A percentile compares a stretch with the other conserved stretches of the same genome.
Conservation (phyloP, 2,113 vertebrate species). For the Catharus fuscescens region DNA sequence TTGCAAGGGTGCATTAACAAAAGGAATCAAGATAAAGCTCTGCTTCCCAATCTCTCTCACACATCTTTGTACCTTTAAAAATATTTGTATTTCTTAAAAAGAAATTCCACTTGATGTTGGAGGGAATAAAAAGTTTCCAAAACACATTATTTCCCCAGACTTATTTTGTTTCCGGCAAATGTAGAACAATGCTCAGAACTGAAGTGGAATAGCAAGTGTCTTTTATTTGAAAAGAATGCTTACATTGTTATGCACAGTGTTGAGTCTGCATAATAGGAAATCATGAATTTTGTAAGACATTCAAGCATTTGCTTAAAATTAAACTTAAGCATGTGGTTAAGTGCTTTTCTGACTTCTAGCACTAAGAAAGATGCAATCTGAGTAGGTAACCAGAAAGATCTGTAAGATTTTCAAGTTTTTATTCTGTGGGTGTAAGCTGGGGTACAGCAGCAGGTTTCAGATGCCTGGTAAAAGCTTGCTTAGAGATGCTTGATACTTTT, state of each 20-base stretch:
- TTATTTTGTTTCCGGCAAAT: constrained; percentile 35
- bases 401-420: background rate
- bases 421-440: background rate
- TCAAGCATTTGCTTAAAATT: background rate
- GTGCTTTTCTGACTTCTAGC: background rate
- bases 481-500: background rate
- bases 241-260: constrained; percentile 4
- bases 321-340: background rate
- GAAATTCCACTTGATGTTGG: constrained; percentile 15
- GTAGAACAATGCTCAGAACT: constrained; percentile 19
- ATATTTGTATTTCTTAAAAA: background rate
- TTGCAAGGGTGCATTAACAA: background rate
- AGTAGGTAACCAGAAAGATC: background rate
- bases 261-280: constrained; percentile 29
- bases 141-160: constrained; percentile 11
- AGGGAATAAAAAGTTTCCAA: constrained; percentile 57
- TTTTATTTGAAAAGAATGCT: constrained; percentile 50
- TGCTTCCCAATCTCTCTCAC: background rate
- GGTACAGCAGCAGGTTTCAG: background rate
- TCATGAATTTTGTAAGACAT: background rate
- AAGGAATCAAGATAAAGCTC: background rate
- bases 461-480: background rate
- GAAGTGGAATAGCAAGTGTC: constrained; percentile 1
- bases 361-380: background rate
- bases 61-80: constrained; percentile 36